Percentiles rank a stretch among this genome's conserved stretches.
Conservation (phyloP, 1,140 invertebrate genomes). For the Babylonia areolata region DNA sequence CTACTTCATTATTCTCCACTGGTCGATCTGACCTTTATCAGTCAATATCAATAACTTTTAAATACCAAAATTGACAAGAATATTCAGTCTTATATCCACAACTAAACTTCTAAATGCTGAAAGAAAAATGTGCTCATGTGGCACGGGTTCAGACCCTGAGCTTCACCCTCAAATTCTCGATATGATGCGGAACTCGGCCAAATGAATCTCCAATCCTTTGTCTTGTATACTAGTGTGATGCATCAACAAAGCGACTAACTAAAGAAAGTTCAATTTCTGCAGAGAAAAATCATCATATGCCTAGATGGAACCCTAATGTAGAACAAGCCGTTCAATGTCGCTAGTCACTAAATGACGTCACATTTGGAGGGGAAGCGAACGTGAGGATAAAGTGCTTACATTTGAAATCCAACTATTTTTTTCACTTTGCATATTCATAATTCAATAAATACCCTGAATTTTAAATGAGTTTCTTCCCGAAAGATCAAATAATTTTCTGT, state of each 20-base stretch:
- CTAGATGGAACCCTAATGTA: background rate
- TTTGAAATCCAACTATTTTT: background rate
- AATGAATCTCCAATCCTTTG: conserved; percentile 8
- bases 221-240: background rate
- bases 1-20: no score
- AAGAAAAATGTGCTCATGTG: conserved; percentile 17
- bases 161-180: background rate
- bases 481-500: no score
- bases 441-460: no score
- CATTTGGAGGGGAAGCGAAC: background rate
- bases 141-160: background rate
- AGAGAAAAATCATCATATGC: background rate
- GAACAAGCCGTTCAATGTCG: background rate
- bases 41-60: no score
- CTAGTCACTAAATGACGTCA: conserved; percentile 15
- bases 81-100: background rate
- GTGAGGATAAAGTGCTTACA: background rate
- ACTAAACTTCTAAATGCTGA: background rate
- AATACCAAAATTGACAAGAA: no score
- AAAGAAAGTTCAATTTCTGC: background rate
- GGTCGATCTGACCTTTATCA: no score
- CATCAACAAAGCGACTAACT: background rate
- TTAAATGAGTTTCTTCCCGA: no score
- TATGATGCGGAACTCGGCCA: background rate
- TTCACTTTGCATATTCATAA: no score